These are phyloP conservation scores for Araneus ventricosus DNA, from an alignment of 1,140 invertebrate genomes.

Conservation along the genomic window DNA sequence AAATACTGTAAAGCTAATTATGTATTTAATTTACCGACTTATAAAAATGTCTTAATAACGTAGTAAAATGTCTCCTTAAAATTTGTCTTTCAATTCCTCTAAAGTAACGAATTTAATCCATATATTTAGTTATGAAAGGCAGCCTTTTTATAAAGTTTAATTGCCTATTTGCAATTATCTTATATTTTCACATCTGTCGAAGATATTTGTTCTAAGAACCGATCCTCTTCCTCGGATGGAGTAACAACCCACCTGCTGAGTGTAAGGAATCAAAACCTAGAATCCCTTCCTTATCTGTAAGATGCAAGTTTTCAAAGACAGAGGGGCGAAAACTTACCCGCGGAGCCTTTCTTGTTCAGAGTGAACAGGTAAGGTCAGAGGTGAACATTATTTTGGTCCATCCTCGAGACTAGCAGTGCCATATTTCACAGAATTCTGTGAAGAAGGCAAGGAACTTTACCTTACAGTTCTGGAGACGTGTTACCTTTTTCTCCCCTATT, in stretches of 20 bases:
- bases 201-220: neutral
- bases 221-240: neutral
- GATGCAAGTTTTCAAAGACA: neutral
- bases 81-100: no score
- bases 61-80: no score
- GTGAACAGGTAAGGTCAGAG: slow-evolving; percentile 23
- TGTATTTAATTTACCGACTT: no score
- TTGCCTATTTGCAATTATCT: no score
- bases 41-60: no score
- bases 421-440: slow-evolving; percentile 44
- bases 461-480: neutral
- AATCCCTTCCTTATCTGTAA: neutral
- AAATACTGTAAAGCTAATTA: no score
- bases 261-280: neutral
- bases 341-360: neutral
- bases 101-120: no score
- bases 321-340: neutral
- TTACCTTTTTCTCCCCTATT: slow-evolving; percentile 1
- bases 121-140: no score
- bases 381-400: slow-evolving; percentile 46
- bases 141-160: no score
- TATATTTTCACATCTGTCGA: no score
- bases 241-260: neutral
- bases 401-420: neutral
- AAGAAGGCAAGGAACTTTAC: neutral